Conservation (phyloP, 2,113 vertebrate species). For the Boulengerochromis microlepis region DNA sequence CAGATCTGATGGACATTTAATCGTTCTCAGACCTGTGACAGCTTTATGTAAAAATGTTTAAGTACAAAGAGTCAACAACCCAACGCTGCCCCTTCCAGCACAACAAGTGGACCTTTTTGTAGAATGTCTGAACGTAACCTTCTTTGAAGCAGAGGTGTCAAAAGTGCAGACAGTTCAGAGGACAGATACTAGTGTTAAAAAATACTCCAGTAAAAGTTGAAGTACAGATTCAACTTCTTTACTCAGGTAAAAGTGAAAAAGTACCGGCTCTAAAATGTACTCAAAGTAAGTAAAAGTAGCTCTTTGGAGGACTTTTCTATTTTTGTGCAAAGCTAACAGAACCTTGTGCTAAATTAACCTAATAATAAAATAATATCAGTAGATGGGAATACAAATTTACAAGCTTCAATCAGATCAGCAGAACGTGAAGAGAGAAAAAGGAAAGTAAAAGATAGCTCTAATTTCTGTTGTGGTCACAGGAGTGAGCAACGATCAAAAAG, state of each 20-base stretch:
- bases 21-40: background rate
- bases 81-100: background rate
- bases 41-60: background rate
- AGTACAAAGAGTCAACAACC: background rate
- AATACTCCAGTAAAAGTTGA: background rate
- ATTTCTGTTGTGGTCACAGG: background rate
- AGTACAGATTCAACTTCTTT: background rate
- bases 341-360: background rate
- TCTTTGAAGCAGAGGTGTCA: background rate
- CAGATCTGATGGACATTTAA: background rate
- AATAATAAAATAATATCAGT: background rate
- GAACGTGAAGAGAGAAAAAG: background rate
- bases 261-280: background rate
- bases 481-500: background rate
- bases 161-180: background rate
- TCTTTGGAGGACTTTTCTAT: background rate
- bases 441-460: background rate
- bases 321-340: background rate
- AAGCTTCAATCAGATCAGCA: background rate
- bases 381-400: background rate
- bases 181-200: background rate
- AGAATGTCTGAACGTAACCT: background rate
- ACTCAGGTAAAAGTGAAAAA: background rate
- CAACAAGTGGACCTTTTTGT: background rate
- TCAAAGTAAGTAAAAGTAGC: background rate